These are phyloP conservation scores for Hypercompe scribonia DNA, from an alignment of 2,888 invertebrate genomes.

Conservation along the genomic window DNA sequence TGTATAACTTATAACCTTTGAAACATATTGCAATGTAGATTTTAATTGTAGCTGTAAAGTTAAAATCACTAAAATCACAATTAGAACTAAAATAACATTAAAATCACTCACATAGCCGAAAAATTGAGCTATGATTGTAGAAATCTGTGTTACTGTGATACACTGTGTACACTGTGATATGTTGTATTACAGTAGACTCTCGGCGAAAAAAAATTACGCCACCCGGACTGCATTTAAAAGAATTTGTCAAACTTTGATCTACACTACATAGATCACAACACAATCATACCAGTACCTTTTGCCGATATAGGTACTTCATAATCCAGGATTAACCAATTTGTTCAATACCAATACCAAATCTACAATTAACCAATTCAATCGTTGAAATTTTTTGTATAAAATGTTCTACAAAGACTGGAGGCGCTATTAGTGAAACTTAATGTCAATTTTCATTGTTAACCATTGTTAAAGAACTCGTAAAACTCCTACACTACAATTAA, in stretches of 20 bases:
- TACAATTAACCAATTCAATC: not conserved
- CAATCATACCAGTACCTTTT: no score
- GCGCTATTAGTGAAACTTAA: not conserved
- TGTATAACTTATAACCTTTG: not conserved
- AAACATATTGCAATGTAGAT: not conserved
- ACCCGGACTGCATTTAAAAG: no score
- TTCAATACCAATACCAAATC: no score
- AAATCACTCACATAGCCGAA: not conserved
- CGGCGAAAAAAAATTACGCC: no score
- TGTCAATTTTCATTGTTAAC: conserved; percentile 3
- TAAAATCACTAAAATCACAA: no score
- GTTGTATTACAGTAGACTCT: no score
- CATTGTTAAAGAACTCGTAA: conserved; percentile 54
- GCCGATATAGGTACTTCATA: not conserved
- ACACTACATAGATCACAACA: no score
- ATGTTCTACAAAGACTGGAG: not conserved
- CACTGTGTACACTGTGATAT: no score
- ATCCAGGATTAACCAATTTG: not conserved
- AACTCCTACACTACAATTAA: conserved; percentile 76
- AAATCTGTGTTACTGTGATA: no score
- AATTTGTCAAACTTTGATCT: no score
- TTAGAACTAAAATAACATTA: no score
- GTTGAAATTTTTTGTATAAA: not conserved
- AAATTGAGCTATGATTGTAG: not conserved
- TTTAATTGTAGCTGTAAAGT: no score